phyloP scores from a whole-genome alignment of 2,113 vertebrate genomes.

The Corapipo altera region DNA sequence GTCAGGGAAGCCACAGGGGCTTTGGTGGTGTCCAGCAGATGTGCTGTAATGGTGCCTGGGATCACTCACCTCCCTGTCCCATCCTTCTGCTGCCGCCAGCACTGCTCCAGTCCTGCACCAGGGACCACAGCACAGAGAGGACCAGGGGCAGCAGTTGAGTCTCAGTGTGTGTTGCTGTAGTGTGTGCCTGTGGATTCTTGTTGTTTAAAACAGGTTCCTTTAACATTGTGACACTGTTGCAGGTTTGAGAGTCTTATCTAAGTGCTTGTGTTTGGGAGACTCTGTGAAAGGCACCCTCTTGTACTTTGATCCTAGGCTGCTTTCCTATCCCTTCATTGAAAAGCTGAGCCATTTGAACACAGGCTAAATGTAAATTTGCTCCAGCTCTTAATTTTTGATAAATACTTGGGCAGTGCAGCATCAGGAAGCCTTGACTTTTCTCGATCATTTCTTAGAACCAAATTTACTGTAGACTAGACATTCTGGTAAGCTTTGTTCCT shows the following conservation, averaged over 20 bases:
- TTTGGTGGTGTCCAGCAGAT: background rate
- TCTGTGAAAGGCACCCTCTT: fast-evolving
- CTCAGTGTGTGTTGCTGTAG: background rate
- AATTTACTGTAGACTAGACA: background rate
- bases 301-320: background rate
- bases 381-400: background rate
- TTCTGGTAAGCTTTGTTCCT: background rate
- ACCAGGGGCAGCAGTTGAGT: background rate
- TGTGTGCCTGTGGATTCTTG: too few relatives aligned
- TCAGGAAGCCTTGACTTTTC: background rate
- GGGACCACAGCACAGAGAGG: background rate
- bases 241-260: fast-evolving
- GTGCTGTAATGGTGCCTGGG: fast-evolving
- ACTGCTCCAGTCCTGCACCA: background rate
- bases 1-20: background rate
- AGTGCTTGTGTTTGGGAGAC: background rate
- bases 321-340: background rate
- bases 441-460: background rate
- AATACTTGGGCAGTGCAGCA: background rate
- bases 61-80: background rate
- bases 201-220: background rate
- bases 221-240: fast-evolving
- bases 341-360: background rate
- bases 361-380: background rate
- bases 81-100: background rate